Conservation (phyloP, 2,797 vertebrate species). For the Microctenopoma stevenorrisi region DNA sequence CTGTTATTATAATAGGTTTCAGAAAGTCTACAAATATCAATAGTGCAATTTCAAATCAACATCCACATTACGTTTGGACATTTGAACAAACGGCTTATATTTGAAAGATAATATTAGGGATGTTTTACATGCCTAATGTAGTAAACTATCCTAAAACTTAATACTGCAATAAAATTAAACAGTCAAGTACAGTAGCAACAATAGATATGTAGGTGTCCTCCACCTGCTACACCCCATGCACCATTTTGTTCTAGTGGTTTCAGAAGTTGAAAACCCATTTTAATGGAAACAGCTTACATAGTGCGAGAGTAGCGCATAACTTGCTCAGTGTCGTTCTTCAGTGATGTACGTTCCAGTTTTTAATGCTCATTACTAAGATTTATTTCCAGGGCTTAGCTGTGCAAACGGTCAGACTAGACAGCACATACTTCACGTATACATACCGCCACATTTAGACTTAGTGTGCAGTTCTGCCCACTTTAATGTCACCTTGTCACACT, state of each 20-base stretch:
- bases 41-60: not conserved
- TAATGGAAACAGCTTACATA: conserved; percentile 15
- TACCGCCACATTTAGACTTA: conserved; percentile 44
- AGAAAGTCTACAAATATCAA: too few relatives aligned
- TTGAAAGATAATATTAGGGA: not conserved
- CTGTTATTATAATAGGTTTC: too few relatives aligned
- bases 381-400: conserved; percentile 47
- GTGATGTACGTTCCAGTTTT: conserved; percentile 32
- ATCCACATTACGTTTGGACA: not conserved
- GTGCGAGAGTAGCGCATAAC: conserved; percentile 16
- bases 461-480: conserved; percentile 41
- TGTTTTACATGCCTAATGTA: not conserved
- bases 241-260: conserved; percentile 9
- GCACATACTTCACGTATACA: conserved; percentile 14
- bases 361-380: conserved; percentile 68
- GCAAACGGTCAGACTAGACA: conserved; percentile 56
- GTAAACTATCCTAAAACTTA: not conserved
- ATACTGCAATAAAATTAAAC: not conserved
- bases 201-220: conserved; percentile 47
- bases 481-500: conserved; percentile 26
- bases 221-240: conserved; percentile 53
- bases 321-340: conserved; percentile 28
- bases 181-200: conserved; percentile 35
- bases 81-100: not conserved
- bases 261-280: conserved; percentile 15